Conservation (phyloP, 1,140 invertebrate genomes). For the Helicorthomorpha holstii region DNA sequence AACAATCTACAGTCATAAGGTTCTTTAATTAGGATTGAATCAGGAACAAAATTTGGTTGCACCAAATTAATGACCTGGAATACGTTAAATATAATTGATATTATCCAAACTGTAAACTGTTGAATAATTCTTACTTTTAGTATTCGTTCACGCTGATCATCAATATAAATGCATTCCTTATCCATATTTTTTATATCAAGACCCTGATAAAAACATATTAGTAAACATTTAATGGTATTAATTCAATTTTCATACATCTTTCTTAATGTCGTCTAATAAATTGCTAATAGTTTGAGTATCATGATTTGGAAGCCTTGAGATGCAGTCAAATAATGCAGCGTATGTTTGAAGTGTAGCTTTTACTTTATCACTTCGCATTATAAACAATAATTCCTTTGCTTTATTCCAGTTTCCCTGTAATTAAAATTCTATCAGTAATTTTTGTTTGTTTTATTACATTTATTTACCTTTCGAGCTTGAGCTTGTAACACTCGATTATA, state of each 20-base stretch:
- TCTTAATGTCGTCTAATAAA: neutral
- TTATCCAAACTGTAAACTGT: neutral
- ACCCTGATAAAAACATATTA: neutral
- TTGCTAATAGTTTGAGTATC: neutral
- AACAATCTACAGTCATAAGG: neutral
- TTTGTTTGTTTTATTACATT: too few relatives aligned
- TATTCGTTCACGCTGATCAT: neutral
- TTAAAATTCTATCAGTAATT: too few relatives aligned
- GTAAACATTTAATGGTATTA: neutral
- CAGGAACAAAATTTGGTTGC: neutral
- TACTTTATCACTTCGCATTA: neutral
- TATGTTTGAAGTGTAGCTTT: neutral
- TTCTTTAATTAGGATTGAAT: neutral
- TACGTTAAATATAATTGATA: neutral
- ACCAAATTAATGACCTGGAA: neutral
- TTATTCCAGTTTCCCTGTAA: neutral
- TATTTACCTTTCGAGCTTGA: too few relatives aligned
- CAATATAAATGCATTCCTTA: neutral
- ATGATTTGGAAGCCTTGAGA: neutral
- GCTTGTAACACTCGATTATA: too few relatives aligned
- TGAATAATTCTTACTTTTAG: neutral
- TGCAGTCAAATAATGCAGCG: neutral
- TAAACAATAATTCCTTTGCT: neutral
- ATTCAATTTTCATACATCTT: neutral
- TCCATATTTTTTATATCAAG: neutral